Evolutionary conservation across 2,888 invertebrate species (phyloP).

Genomic region (Augochlorella aurata): DNA sequence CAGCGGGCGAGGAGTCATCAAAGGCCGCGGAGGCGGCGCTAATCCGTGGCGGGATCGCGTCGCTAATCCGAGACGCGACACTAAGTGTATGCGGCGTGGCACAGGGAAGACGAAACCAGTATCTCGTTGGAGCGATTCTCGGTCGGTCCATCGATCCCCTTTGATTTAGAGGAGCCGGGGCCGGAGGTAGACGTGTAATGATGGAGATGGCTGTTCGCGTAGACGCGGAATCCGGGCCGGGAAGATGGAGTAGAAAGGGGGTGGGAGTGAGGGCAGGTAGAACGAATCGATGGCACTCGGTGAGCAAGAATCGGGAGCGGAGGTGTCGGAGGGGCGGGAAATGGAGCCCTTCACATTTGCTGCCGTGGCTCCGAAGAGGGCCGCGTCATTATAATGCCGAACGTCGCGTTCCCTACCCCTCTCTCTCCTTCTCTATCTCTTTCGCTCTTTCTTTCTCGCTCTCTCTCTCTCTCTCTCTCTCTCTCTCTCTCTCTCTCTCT

Average conservation of each 20-base stretch:
- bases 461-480: not conserved
- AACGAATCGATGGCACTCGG: slow-evolving; percentile 63
- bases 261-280: slow-evolving; percentile 44
- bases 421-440: not conserved
- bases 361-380: slow-evolving; percentile 58
- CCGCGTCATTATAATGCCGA: slow-evolving; percentile 68
- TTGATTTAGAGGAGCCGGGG: slow-evolving; percentile 40
- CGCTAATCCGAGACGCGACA: not conserved
- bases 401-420: slow-evolving; percentile 29
- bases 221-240: slow-evolving; percentile 33
- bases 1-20: not conserved
- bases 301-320: slow-evolving; percentile 57
- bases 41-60: not conserved
- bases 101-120: not conserved
- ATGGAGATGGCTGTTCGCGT: slow-evolving; percentile 63
- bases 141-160: slow-evolving; percentile 7
- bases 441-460: not conserved
- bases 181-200: slow-evolving; percentile 59
- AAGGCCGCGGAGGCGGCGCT: not conserved
- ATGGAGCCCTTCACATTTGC: slow-evolving; percentile 64
- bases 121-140: not conserved
- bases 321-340: slow-evolving; percentile 55
- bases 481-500: not conserved
- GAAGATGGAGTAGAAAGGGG: slow-evolving; percentile 33
- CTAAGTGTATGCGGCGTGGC: not conserved